These are phyloP conservation scores for Orussus abietinus DNA, from an alignment of 1,140 invertebrate species.

Conservation along the genomic window DNA sequence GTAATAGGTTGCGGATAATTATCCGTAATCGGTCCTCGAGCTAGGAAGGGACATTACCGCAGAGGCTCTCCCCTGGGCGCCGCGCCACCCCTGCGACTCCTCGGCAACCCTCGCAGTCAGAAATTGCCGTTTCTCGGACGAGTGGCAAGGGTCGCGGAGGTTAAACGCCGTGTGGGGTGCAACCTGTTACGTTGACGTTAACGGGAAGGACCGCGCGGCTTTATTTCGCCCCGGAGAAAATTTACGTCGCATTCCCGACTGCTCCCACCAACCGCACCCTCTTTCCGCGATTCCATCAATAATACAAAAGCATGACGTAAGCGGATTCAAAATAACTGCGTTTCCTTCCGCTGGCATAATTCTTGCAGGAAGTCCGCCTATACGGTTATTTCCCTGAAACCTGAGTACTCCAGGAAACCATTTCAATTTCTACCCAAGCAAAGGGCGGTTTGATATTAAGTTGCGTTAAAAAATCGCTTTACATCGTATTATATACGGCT, in stretches of 20 bases:
- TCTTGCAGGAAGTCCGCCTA: no score
- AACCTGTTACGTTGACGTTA: slow-evolving; percentile 39
- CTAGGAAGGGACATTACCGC: neutral
- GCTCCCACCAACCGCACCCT: neutral
- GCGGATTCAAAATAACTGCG: no score
- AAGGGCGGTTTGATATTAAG: no score
- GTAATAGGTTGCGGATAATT: slow-evolving; percentile 33
- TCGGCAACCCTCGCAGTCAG: slow-evolving; percentile 1
- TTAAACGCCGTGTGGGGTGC: slow-evolving; percentile 22
- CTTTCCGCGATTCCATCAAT: neutral
- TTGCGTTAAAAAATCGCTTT: no score
- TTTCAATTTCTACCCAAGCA: no score
- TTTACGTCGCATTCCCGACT: slow-evolving; percentile 19
- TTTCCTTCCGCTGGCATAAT: no score
- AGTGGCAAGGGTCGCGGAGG: neutral
- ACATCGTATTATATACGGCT: no score
- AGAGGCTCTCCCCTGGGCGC: neutral
- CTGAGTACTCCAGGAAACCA: no score
- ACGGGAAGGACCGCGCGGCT: no score
- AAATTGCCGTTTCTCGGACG: slow-evolving; percentile 3
- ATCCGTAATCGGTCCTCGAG: slow-evolving; percentile 28
- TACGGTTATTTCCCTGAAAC: no score
- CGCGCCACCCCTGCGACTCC: neutral
- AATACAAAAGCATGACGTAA: no score
- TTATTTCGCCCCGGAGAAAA: slow-evolving; percentile 19